Conservation (phyloP, 2,888 invertebrate species). For the Hyposoter didymator region DNA sequence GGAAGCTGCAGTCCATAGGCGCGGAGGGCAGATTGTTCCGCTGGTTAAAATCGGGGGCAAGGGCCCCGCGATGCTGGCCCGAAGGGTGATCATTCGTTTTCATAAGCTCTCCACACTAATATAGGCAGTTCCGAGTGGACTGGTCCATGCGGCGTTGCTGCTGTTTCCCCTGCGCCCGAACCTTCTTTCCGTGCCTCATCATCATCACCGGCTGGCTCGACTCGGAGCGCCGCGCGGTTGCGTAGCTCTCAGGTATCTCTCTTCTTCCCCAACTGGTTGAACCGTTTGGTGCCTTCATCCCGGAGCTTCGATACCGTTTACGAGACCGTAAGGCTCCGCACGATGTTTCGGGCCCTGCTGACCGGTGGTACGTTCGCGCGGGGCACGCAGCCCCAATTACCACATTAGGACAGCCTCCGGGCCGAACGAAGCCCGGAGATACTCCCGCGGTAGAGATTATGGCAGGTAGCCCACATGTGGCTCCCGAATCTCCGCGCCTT, state of each 20-base stretch:
- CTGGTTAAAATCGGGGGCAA: constrained; percentile 68
- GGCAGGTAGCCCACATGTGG: constrained; percentile 33
- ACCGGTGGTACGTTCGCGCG: constrained; percentile 45
- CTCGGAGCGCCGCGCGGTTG: not conserved
- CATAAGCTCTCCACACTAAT: not conserved
- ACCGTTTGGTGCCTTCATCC: not conserved
- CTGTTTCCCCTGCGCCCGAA: not conserved
- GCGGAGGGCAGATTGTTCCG: constrained; percentile 59
- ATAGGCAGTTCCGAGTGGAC: not conserved
- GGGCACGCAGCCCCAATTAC: constrained; percentile 68
- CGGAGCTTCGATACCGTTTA: not conserved
- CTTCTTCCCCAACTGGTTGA: constrained; percentile 9
- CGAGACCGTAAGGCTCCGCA: not conserved
- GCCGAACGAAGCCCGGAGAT: constrained; percentile 37
- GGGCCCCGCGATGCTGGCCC: constrained; percentile 44
- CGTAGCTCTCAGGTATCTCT: not conserved
- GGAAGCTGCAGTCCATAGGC: constrained; percentile 35
- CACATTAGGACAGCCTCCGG: constrained; percentile 62
- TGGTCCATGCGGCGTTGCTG: not conserved
- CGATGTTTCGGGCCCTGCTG: constrained; percentile 12
- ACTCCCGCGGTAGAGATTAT: constrained; percentile 6
- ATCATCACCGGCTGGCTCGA: constrained; percentile 51
- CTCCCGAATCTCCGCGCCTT: constrained; percentile 45
- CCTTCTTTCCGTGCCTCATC: constrained; percentile 38
- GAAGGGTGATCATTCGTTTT: constrained; percentile 35